These are phyloP conservation scores for Micronisus gabar DNA, from an alignment of 2,113 vertebrate species.

Conservation along the genomic window DNA sequence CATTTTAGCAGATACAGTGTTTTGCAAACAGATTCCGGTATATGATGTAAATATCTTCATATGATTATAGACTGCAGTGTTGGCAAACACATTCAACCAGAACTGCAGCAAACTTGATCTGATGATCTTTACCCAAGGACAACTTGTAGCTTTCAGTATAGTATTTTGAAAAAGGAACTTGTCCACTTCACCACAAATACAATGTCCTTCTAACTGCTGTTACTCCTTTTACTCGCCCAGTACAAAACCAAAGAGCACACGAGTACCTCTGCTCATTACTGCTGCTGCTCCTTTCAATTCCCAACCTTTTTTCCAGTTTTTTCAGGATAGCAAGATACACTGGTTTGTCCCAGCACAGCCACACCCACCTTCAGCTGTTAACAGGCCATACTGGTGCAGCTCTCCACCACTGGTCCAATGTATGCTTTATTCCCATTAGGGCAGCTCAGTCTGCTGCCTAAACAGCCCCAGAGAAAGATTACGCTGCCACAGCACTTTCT, in stretches of 20 bases:
- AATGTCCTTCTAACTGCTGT: accelerated
- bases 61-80: not conserved
- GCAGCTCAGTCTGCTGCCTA: not conserved
- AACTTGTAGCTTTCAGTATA: not conserved
- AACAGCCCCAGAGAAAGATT: not conserved
- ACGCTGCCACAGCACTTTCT: conserved; percentile 31
- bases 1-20: not conserved
- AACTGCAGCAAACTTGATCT: not conserved
- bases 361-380: not conserved
- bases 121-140: not conserved
- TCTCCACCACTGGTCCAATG: not conserved
- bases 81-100: not conserved
- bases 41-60: not conserved
- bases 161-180: not conserved
- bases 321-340: accelerated
- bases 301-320: not conserved
- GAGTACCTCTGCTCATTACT: not conserved
- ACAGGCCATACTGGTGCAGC: accelerated
- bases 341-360: not conserved
- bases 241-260: not conserved
- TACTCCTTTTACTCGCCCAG: not conserved
- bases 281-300: not conserved
- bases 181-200: not conserved
- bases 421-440: not conserved
- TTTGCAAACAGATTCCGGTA: not conserved